Base-by-base conservation (phyloP, 2,797 vertebrate species). In the Falco cherrug region DNA sequence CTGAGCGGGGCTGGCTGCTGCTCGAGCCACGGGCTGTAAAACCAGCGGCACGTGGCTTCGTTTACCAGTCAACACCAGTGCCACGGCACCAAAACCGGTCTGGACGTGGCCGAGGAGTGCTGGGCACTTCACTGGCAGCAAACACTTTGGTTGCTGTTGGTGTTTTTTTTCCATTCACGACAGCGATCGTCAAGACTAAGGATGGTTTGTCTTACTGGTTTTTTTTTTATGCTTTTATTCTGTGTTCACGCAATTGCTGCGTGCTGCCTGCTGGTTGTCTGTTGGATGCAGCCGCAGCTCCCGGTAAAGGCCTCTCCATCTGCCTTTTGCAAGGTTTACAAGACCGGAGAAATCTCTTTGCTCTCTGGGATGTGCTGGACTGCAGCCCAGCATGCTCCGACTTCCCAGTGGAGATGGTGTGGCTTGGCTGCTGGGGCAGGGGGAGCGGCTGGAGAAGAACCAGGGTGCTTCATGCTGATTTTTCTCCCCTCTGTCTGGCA, bases 171-270 rank as follows among this genome's bases (percentile, higher is more conserved):
- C 43, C 0, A 8, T 41, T 47, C 63, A 3, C 0, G 2, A 9
- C 77, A 39, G 28, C 0, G 2, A 33, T 22, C 13, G 2, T 16
- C 41, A 11, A 25, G 63, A 26, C 28, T 33, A 26, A 31, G 78
- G n/a, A 10, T 26, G 33, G 41, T 57, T 57, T 20, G 43, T 20
- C 21, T 20, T 48, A 16, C 4, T 9, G 16, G 7, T 37, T 5
- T 43, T 43, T 10, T 78, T 18, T 56, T 47, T 12, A 25, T 5
- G 2, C 21, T 80, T 56, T 16, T 31, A 13, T 37, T 57, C 41
- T 5, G 37, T 10, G 37, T 21, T n/a, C 8, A 2, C 5, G 6
- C 48, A 6, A 10, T 64, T 17, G 16, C 24, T 0, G 1, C 6
- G 29, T 2, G 8, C 59, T 51, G 59, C 35, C 13, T 1, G 31